Conservation (phyloP, 2,113 vertebrate species). For the Gallinago jamesoni region DNA sequence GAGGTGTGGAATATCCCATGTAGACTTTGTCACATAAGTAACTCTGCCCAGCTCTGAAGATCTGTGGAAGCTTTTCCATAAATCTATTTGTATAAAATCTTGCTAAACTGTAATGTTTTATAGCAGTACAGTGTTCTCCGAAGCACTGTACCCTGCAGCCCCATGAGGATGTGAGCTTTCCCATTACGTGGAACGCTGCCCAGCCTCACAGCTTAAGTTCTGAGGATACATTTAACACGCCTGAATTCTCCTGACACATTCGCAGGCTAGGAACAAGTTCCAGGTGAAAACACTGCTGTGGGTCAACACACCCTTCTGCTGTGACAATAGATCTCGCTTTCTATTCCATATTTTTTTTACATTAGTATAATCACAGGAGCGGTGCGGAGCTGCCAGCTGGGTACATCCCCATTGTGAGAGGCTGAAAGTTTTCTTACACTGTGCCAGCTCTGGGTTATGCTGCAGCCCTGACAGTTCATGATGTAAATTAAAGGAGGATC, state of each 20-base stretch:
- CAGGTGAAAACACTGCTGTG: not conserved
- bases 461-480: not conserved
- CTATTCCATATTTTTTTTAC: not conserved
- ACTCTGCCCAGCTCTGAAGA: not conserved
- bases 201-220: not conserved
- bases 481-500: not conserved
- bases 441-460: rapidly evolving
- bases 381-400: not conserved
- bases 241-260: not conserved
- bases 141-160: not conserved
- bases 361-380: not conserved
- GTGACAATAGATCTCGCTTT: not conserved
- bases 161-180: not conserved
- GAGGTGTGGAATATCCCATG: not conserved
- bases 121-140: not conserved
- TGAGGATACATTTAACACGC: rapidly evolving
- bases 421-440: not conserved
- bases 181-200: not conserved
- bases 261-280: not conserved
- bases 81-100: not conserved
- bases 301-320: not conserved
- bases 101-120: not conserved
- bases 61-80: not conserved
- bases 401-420: not conserved
- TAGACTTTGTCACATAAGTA: not conserved